These are phyloP conservation scores for Pogonus chalceus DNA, from an alignment of 1,140 invertebrate genomes.

Conservation along the genomic window DNA sequence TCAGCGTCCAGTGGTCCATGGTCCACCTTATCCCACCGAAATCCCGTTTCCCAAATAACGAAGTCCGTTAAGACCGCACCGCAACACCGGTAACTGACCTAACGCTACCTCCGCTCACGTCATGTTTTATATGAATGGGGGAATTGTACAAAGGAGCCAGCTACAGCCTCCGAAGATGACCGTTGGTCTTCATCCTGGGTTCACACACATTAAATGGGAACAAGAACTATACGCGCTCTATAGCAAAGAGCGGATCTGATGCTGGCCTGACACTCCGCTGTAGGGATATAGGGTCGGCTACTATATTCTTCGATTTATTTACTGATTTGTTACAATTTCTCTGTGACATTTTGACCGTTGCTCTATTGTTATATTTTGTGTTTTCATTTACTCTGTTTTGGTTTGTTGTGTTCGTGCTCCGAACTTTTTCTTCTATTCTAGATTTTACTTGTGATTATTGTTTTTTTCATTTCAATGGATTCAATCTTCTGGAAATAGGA, in stretches of 20 bases:
- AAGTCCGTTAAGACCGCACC: neutral
- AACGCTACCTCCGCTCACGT: neutral
- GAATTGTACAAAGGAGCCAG: neutral
- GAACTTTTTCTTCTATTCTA: too few species aligned
- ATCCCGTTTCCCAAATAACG: slow-evolving; percentile 1
- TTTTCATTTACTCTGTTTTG: too few species aligned
- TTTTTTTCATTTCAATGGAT: too few species aligned
- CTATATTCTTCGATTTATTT: slow-evolving; percentile 7
- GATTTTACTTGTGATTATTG: too few species aligned
- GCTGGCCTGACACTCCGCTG: too few species aligned
- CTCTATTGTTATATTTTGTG: neutral
- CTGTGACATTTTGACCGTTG: slow-evolving; percentile 7
- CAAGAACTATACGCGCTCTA: neutral
- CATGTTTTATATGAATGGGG: neutral
- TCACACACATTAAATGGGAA: neutral
- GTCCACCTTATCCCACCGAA: neutral
- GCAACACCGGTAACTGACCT: slow-evolving; percentile 4
- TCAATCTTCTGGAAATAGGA: too few species aligned
- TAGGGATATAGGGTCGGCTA: too few species aligned
- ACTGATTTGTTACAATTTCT: slow-evolving; percentile 7
- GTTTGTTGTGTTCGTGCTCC: too few species aligned
- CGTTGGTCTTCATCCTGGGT: neutral
- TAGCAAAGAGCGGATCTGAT: neutral
- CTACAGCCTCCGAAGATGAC: neutral
- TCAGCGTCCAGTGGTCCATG: neutral